Base-by-base conservation (phyloP, 2,888 invertebrate genomes). In the Leucania comma region DNA sequence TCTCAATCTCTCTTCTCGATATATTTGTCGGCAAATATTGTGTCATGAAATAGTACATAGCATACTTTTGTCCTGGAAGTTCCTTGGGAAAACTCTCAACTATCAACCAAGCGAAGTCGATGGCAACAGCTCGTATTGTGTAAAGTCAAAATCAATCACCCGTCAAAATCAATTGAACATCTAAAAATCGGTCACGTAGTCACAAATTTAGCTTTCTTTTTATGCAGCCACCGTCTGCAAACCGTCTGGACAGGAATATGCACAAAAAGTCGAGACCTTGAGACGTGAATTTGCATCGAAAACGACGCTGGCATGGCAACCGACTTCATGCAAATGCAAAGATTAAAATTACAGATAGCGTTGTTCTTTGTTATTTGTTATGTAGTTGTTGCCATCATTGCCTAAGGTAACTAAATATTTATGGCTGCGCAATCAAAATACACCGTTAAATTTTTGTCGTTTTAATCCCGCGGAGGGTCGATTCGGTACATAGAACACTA, bases 191-290 rank as follows among this genome's bases (percentile, higher is more conserved):
- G 46, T 74, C 83, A 83, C 83, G 84, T 76, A 72, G 51, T 0
- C 56, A 53, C 57, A 35, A 66, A 62, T 24, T 72, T 35, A 68
- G 74, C 65, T 83, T 79, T 83, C 71, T 77, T 84, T 77, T 75
- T 75, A 75, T 81, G 76, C 76, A 70, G 60, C 35, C 81, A 81
- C 82, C 85, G 81, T 72, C 68, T 66, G 65, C 62, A 35, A 80
- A 80, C 85, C 81, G 86, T 71, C 76, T 76, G 61, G 76, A 64
- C 78, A 78, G 78, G 72, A 87, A 84, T 86, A 85, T 84, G 81
- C 85, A 84, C 85, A 85, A 83, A 84, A 82, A 70, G 69, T 14
- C 6, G 20, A 65, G 75, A 35, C 89, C 87, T 88, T 88, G 87
- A 88, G 82, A 88, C 86, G 56, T 46, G 61, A 81, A 89, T 88